Percentiles rank a stretch among this genome's conserved stretches.
Evolutionary conservation across 2,888 invertebrate species (phyloP).

Genomic region (Vandiemenella viatica): DNA sequence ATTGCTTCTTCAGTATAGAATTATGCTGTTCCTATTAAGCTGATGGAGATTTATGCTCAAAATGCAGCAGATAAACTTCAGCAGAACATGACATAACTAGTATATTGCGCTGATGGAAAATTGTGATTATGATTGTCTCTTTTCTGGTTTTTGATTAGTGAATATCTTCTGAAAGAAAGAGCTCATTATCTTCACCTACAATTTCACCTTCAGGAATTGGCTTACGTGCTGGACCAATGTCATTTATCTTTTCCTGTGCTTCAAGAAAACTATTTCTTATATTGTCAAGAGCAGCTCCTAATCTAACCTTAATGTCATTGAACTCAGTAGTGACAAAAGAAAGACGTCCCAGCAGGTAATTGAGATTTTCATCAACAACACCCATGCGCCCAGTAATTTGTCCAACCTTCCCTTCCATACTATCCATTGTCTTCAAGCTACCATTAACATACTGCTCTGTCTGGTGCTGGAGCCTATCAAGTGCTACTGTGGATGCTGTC

Average conservation of each 20-base stretch:
- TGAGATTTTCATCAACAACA: conserved; percentile 67
- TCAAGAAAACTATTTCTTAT: conserved; percentile 48
- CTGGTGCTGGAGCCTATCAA: conserved; percentile 62
- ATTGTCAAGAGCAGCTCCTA: conserved; percentile 56
- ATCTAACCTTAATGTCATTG: conserved; percentile 58
- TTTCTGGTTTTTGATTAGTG: no score
- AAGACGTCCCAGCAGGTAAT: conserved; percentile 62
- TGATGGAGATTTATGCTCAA: no score
- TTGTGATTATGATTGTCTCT: no score
- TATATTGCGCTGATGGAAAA: no score
- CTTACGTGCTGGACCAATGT: conserved; percentile 30
- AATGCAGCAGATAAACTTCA: no score
- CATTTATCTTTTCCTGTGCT: conserved; percentile 37
- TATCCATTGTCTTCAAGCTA: conserved; percentile 57
- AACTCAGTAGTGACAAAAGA: conserved; percentile 74
- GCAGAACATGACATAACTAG: no score
- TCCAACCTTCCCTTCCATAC: conserved; percentile 63
- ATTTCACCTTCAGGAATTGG: no score
- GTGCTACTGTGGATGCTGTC: conserved; percentile 51
- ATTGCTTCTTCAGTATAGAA: no score
- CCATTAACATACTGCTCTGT: conserved; percentile 68
- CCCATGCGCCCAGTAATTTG: conserved; percentile 60
- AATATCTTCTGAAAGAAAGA: no score
- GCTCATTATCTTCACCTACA: no score
- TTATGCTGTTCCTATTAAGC: no score